Evolutionary conservation across 2,888 invertebrate species (phyloP), one percentile per base, ranked within the genome.

Genomic region (Chesias legatella): DNA sequence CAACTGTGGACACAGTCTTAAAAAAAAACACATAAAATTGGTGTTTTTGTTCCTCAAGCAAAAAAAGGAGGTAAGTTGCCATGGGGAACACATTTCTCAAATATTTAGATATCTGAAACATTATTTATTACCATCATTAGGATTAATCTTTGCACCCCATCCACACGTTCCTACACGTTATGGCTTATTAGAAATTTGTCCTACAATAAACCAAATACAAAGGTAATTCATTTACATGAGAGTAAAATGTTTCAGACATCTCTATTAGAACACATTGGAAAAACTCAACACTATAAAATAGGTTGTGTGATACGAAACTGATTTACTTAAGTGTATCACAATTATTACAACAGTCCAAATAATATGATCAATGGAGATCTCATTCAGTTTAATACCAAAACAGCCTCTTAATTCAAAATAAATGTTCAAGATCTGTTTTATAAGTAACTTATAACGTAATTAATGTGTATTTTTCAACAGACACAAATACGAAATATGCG

Each of bases 1-100:
- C 60, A 54, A 56, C 63, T 65, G 66, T 59, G 54, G 61, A 55
- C 59, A 53, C 55, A 67, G 60, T 60, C 58, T 57, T 60, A 57
- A 46, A 38, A 52, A 50, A 51, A 48, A 47, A 44, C 56, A 52
- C 48, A 44, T 36, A 51, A 46, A 50, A 50, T 50, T 39, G 43
- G 54, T 53, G 53, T 37, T 29, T 33, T 22, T 24, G 21, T 43
- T 31, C 22, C 33, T 40, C 37, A 45, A 45, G 42, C 47, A 38
- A 33, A 41, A 45, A 25, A 10, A 13, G 34, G 27, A 32, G 36
- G 36, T 10, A 33, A 26, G 10, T 34, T 30, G 38, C 43, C 21
- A 40, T 21, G 20, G 31, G 44, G 39, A 36, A 35, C 32, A 24
- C 26, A 28, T 23, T 10, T 23, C 33, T 33, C 33, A 40, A 40